These are phyloP conservation scores for Eudyptes chrysolophus DNA, from an alignment of 2,113 vertebrate species.

Conservation along the genomic window DNA sequence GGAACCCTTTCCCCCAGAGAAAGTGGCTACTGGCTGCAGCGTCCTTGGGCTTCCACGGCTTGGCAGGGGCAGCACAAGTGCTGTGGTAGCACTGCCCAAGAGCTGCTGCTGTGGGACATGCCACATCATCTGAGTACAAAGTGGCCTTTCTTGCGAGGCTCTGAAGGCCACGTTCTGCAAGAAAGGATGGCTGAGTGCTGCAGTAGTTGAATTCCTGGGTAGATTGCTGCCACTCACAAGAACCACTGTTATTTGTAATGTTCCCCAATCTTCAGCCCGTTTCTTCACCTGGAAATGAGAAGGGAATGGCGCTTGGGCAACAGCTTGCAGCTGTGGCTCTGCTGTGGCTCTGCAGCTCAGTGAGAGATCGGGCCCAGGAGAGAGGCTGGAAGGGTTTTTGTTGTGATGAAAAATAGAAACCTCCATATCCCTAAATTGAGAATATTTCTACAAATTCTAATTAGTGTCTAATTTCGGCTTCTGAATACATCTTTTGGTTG, in stretches of 20 bases:
- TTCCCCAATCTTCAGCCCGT: background rate
- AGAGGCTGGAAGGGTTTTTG: background rate
- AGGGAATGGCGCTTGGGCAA: background rate
- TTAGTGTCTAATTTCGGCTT: background rate
- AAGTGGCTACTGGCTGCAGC: background rate
- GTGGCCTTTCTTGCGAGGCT: background rate
- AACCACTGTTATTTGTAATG: background rate
- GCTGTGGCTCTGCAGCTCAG: background rate
- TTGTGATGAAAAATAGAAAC: background rate
- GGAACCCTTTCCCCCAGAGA: background rate
- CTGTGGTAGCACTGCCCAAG: background rate
- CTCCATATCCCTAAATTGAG: background rate
- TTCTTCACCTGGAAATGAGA: background rate
- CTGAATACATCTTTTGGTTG: background rate
- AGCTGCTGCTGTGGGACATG: background rate
- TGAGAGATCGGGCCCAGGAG: background rate
- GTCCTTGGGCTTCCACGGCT: rapidly evolving
- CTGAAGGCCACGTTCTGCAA: background rate
- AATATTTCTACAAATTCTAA: background rate
- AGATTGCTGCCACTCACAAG: background rate
- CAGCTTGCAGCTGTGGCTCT: background rate
- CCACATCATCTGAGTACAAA: rapidly evolving
- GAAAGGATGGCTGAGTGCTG: background rate
- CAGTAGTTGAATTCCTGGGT: background rate
- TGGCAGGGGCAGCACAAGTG: background rate